These are phyloP conservation scores for Cryptophagus acutangulus DNA, from an alignment of 2,888 invertebrate genomes.

Conservation along the genomic window DNA sequence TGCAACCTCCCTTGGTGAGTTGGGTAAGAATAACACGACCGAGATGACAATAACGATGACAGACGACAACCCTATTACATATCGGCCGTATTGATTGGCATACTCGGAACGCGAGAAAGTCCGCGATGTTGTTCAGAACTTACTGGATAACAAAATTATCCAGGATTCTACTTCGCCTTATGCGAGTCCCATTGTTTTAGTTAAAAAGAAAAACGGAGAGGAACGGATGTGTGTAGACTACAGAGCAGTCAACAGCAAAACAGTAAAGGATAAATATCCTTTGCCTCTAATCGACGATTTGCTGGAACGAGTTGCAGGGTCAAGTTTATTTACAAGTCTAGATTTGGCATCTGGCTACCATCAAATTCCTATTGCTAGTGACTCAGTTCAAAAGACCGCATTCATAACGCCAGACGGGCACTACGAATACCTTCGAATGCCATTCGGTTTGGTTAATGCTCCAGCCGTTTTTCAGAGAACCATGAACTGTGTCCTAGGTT, in stretches of 20 bases:
- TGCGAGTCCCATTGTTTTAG: constrained; percentile 21
- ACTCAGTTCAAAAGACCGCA: constrained; percentile 32
- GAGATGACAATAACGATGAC: constrained; percentile 19
- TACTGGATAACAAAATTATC: constrained; percentile 15
- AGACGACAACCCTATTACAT: constrained; percentile 18
- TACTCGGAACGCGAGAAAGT: constrained; percentile 19
- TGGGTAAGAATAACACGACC: constrained; percentile 20
- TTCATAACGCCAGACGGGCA: constrained; percentile 34
- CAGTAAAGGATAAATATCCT: constrained; percentile 19
- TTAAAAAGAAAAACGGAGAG: constrained; percentile 18
- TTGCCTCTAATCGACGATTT: constrained; percentile 19
- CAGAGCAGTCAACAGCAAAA: constrained; percentile 18
- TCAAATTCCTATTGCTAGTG: constrained; percentile 31
- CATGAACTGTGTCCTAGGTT: constrained; percentile 21
- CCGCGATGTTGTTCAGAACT: constrained; percentile 16
- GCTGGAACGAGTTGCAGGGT: constrained; percentile 19
- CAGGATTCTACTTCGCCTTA: constrained; percentile 17
- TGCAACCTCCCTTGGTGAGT: constrained; percentile 11
- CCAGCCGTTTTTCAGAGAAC: constrained; percentile 26
- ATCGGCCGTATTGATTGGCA: constrained; percentile 24
- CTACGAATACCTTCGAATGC: constrained; percentile 35
- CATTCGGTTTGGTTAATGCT: constrained; percentile 40
- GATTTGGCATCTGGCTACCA: constrained; percentile 31
- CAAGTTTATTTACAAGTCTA: constrained; percentile 23
- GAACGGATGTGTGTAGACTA: constrained; percentile 22